Conservation (phyloP, 2,797 vertebrate species). For the Lutjanus campechanus region DNA sequence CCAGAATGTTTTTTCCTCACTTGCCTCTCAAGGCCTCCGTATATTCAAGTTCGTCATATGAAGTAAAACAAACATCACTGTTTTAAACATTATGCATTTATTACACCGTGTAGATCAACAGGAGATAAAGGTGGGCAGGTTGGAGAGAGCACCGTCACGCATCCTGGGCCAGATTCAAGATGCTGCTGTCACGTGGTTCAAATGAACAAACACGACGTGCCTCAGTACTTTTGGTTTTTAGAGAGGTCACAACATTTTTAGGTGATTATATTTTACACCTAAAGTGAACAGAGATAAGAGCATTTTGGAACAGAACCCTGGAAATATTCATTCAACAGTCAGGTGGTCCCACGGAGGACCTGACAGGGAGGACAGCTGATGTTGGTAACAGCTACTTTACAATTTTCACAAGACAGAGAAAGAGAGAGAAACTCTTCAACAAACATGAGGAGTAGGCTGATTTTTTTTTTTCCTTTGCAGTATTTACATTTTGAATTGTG, state of each 20-base stretch:
- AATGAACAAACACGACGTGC: not conserved
- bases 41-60: not conserved
- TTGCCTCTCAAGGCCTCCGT: no score
- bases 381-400: constrained; percentile 31
- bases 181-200: not conserved
- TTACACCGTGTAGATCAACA: not conserved
- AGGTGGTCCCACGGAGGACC: constrained; percentile 15
- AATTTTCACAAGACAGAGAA: constrained; percentile 49
- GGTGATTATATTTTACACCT: constrained; percentile 2
- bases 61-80: not conserved
- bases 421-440: constrained; percentile 69
- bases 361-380: constrained; percentile 15
- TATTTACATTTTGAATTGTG: constrained; percentile 81
- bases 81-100: not conserved
- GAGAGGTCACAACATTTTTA: not conserved
- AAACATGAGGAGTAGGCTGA: constrained; percentile 63
- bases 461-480: constrained; percentile 60
- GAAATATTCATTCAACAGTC: constrained; percentile 32
- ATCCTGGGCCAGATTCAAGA: not conserved
- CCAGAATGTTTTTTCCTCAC: no score
- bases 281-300: not conserved
- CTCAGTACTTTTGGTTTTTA: not conserved
- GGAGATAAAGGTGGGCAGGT: not conserved
- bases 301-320: constrained; percentile 53
- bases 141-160: not conserved